Conservation (phyloP, 2,797 vertebrate genomes). For the Ficedula albicollis region DNA sequence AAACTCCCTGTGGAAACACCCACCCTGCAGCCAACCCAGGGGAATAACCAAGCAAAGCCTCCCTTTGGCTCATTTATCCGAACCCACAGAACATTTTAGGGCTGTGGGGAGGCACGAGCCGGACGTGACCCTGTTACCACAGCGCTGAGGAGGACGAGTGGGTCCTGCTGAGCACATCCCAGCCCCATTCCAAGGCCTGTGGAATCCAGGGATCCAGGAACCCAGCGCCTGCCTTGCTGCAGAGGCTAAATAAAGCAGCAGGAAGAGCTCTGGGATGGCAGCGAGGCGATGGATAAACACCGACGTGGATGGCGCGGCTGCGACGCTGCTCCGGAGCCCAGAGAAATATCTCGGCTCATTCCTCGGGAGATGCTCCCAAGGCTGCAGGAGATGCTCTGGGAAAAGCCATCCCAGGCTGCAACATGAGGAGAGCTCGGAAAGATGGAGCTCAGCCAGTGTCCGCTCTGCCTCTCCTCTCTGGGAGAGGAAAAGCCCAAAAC, state of each 20-base stretch:
- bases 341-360: fast-evolving
- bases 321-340: fast-evolving
- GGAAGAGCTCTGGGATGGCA: constrained; percentile 40
- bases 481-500: background rate
- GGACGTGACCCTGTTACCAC: fast-evolving
- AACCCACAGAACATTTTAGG: background rate
- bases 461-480: background rate
- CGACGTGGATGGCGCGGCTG: background rate
- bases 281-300: constrained; percentile 28
- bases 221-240: constrained; percentile 13
- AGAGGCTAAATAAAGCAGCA: constrained; percentile 65
- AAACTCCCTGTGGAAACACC: background rate
- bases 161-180: background rate
- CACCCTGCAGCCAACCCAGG: fast-evolving
- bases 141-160: fast-evolving
- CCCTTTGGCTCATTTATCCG: fast-evolving
- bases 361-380: background rate
- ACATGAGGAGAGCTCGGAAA: background rate
- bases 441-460: background rate
- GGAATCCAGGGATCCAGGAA: background rate
- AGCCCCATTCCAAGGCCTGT: background rate
- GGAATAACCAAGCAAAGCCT: background rate
- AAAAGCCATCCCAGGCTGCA: background rate
- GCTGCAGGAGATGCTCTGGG: background rate
- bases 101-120: fast-evolving